Conservation (phyloP, 2,888 invertebrate genomes). For the Acanthacorydalis orientalis region DNA sequence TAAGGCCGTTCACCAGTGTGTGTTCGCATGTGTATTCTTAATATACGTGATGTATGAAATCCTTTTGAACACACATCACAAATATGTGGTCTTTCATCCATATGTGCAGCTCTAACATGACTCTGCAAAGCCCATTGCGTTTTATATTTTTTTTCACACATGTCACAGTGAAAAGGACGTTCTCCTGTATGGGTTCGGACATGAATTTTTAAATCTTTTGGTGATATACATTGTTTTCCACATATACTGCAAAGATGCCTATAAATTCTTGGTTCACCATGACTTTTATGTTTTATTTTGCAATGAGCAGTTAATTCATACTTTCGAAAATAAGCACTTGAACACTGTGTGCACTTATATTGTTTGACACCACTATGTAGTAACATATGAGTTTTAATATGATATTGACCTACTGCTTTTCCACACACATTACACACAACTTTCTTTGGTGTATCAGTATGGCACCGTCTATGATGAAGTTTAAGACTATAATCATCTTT, state of each 20-base stretch:
- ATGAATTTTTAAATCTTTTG: too few species aligned
- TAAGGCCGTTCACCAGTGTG: constrained; percentile 1
- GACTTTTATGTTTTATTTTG: not conserved
- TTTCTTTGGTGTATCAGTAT: not conserved
- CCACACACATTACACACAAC: not conserved
- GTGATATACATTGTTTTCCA: too few species aligned
- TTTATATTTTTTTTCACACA: constrained; percentile 1
- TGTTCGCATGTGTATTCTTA: not conserved
- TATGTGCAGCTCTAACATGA: not conserved
- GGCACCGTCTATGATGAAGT: not conserved
- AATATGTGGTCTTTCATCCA: constrained; percentile 1
- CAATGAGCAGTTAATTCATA: not conserved
- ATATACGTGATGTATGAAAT: not conserved
- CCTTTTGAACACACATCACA: not conserved
- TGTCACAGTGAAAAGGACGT: not conserved
- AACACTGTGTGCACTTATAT: not conserved
- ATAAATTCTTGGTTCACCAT: not conserved
- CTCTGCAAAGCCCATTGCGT: not conserved
- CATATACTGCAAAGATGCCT: too few species aligned
- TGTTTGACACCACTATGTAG: not conserved
- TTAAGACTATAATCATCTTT: not conserved
- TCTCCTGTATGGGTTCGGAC: too few species aligned
- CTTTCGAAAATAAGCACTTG: not conserved
- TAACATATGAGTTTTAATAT: not conserved
- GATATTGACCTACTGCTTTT: not conserved